Conservation (phyloP, 2,797 vertebrate genomes). For the Phataginus tricuspis region DNA sequence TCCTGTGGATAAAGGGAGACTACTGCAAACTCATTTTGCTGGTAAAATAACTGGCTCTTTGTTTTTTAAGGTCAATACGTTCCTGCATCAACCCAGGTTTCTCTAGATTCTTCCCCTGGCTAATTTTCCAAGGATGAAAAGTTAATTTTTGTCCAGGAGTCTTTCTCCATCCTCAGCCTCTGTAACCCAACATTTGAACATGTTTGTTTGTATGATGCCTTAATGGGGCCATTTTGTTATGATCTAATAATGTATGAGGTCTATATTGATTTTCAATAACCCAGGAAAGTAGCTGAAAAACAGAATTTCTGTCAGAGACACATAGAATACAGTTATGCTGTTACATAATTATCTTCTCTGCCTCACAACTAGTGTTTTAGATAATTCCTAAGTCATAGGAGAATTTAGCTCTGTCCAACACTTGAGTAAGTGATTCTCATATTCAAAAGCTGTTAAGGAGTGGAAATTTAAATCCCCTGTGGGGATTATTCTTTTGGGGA, state of each 20-base stretch:
- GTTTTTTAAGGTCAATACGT: not conserved
- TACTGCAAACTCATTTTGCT: not conserved
- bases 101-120: not conserved
- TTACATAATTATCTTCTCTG: not conserved
- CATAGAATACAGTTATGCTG: not conserved
- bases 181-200: not conserved
- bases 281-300: not conserved
- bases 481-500: not conserved
- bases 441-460: not conserved
- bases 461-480: not conserved
- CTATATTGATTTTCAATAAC: not conserved
- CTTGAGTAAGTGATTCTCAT: not conserved
- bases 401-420: not conserved
- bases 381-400: constrained; percentile 5
- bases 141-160: not conserved
- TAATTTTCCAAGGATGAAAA: not conserved
- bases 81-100: not conserved
- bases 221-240: not conserved
- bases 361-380: not conserved
- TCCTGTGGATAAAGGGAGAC: not conserved
- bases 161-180: not conserved
- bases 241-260: not conserved
- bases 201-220: not conserved
- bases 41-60: not conserved
- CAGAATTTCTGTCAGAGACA: not conserved